A percentile compares a stretch with the other conserved stretches of the same genome.
Conservation (phyloP, 2,113 vertebrate genomes). For the Lamprotornis superbus region DNA sequence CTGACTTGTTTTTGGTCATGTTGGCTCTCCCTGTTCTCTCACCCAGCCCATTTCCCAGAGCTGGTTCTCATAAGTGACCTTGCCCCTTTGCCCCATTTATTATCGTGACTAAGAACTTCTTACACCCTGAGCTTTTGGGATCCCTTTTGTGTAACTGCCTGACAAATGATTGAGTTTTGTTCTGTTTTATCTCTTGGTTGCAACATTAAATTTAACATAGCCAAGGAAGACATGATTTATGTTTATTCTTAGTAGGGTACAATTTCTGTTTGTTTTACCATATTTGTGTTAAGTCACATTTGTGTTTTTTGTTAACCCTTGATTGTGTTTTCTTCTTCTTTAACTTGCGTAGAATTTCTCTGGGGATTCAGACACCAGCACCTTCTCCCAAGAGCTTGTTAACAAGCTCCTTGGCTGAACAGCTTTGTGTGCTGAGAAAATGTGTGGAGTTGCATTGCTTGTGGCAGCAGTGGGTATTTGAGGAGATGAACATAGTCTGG, state of each 20-base stretch:
- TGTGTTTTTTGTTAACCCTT: not conserved
- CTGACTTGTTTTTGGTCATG: not conserved
- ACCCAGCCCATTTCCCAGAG: not conserved
- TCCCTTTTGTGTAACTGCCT: not conserved
- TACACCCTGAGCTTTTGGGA: not conserved
- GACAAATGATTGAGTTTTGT: not conserved
- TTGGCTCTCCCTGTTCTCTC: not conserved
- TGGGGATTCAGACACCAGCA: not conserved
- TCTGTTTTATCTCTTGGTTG: not conserved
- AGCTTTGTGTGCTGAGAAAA: not conserved
- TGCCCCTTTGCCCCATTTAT: not conserved
- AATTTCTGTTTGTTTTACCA: not conserved
- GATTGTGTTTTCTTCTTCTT: not conserved
- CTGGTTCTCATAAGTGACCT: not conserved
- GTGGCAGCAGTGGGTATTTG: not conserved
- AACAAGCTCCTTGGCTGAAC: not conserved
- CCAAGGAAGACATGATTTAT: not conserved
- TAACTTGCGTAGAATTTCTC: fast-evolving
- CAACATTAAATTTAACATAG: not conserved
- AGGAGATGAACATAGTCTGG: not conserved
- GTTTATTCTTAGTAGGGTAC: not conserved
- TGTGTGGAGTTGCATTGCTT: not conserved
- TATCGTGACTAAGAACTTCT: not conserved
- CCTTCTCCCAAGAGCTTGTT: not conserved
- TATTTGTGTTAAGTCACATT: not conserved